Evolutionary conservation across 2,113 vertebrate species (phyloP).

Genomic region (Phainopepla nitens): DNA sequence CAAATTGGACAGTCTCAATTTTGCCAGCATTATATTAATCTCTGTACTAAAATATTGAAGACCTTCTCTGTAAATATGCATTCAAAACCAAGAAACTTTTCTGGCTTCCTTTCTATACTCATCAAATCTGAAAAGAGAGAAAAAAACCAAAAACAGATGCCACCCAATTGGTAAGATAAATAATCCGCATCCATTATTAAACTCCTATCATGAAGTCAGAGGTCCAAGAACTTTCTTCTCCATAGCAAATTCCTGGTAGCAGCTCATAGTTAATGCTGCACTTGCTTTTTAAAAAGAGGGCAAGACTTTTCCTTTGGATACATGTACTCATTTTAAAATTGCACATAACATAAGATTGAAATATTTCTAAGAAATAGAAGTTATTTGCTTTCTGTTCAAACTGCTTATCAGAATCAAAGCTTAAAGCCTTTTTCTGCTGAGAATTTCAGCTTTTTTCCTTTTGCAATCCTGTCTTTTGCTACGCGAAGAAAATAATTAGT

Average conservation of each 20-base stretch:
- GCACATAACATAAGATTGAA: not conserved
- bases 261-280: not conserved
- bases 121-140: not conserved
- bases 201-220: not conserved
- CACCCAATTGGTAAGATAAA: not conserved
- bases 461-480: not conserved
- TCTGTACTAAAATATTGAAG: not conserved
- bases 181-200: not conserved
- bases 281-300: not conserved
- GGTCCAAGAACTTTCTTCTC: not conserved
- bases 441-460: not conserved
- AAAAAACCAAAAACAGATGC: not conserved
- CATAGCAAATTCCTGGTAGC: not conserved
- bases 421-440: not conserved
- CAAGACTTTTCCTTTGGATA: not conserved
- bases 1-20: not conserved
- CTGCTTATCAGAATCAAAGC: not conserved
- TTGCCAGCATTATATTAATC: not conserved
- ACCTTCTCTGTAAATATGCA: not conserved
- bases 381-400: not conserved
- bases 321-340: not conserved
- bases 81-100: not conserved
- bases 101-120: not conserved
- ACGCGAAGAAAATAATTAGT: not conserved
- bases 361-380: not conserved